Conservation (phyloP, 1,140 invertebrate genomes). For the Hylaeus volcanicus region DNA sequence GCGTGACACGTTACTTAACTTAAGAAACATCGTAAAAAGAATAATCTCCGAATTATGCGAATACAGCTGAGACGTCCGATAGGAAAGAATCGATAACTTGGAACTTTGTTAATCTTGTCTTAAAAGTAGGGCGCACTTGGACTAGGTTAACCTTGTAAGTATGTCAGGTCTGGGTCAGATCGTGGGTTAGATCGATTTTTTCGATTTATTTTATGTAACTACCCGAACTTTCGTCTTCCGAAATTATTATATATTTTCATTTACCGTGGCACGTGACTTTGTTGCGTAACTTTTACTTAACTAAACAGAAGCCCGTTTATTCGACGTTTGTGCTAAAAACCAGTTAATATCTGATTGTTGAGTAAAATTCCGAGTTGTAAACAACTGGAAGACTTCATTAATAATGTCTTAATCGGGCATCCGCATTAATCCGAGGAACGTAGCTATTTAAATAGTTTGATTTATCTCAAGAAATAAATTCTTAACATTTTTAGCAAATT, state of each 20-base stretch:
- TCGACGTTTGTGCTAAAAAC: too few species aligned
- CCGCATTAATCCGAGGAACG: too few species aligned
- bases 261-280: background rate
- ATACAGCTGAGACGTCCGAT: background rate
- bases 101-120: background rate
- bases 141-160: background rate
- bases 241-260: background rate
- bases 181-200: background rate
- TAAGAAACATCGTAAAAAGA: background rate
- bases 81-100: background rate
- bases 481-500: too few species aligned
- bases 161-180: conserved; percentile 16
- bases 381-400: too few species aligned
- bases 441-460: too few species aligned
- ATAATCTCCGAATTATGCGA: background rate
- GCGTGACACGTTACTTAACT: background rate
- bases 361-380: too few species aligned
- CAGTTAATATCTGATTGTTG: too few species aligned
- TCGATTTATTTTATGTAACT: background rate
- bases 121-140: background rate
- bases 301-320: too few species aligned
- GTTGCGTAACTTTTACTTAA: background rate
- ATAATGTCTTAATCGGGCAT: too few species aligned
- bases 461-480: too few species aligned
- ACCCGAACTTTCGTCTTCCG: background rate